Base-by-base conservation (phyloP, 1,140 invertebrate genomes). In the Cheumatopsyche charites region DNA sequence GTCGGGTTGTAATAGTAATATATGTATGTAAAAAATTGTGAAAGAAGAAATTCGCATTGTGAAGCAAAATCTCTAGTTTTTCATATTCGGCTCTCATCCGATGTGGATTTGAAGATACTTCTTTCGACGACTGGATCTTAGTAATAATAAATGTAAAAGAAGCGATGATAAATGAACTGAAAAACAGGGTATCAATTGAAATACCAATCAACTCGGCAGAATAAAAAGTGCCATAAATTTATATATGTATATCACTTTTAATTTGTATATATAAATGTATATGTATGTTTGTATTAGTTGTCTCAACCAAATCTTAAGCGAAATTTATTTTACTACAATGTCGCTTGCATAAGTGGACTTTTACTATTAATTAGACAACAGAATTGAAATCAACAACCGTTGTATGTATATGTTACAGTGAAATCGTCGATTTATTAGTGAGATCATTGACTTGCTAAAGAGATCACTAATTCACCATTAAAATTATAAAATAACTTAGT, bases 161-260 rank as follows among this genome's bases (percentile, higher is more conserved):
- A 68, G 49, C 49, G 55, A 41, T 42, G 9, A 58, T 21, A 19
- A 58, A 68, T 55, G 49, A 45, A 68, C 47, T 68, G 73, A 71
- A 72, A 73, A 71, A 75, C 73, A 75, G 73, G 73, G 73, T 75
- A 75, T 75, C 68, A 73, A 68, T 47, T 65, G 62, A 72, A 72
- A 72, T 72, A 63, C 70, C 70, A 63, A 71, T 71, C 61, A 71
- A 62, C 41, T 62, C 25, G 70, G 62, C 70, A 42, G 26, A 61
- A 36, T 19, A 25, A 19, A 47, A 58, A 52, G 70, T 71, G 70
- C 70, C 70, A 65, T 71, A 47, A 23, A 19, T 21, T n/a, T n/a
- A n/a, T n/a, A n/a, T n/a, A 63, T 42, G 11, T 29, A 63, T 63
- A 63, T 63, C 62, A 63, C n/a, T 63, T 63, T 36, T 63, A 61